Percentiles rank a stretch among this genome's conserved stretches.
These are phyloP conservation scores for Acleris sparsana DNA, from an alignment of 2,888 invertebrate genomes.

Conservation along the genomic window DNA sequence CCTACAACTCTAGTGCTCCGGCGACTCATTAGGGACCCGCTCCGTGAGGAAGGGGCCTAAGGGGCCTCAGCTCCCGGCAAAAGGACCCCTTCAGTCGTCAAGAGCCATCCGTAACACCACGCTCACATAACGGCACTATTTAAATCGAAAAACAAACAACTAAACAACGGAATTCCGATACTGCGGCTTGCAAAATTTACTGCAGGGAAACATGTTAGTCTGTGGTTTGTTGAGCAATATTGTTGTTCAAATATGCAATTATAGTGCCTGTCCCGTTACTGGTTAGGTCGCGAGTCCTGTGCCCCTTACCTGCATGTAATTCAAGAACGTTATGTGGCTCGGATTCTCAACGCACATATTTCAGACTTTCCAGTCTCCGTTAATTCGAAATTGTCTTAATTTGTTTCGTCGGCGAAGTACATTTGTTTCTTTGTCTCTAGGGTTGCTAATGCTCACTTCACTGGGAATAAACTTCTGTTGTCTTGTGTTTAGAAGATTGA, in stretches of 20 bases:
- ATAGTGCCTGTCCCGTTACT: conserved; percentile 46
- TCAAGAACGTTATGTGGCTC: conserved; percentile 56
- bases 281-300: conserved; percentile 56
- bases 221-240: conserved; percentile 43
- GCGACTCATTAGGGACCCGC: conserved; percentile 80
- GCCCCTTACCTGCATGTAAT: conserved; percentile 45
- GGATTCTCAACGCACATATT: conserved; percentile 61
- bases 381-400: conserved; percentile 80
- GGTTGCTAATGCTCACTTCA: conserved; percentile 54
- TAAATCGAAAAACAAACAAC: conserved; percentile 46
- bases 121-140: conserved; percentile 56
- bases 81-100: conserved; percentile 71
- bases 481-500: conserved; percentile 46
- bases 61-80: conserved; percentile 68
- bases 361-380: conserved; percentile 70
- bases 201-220: conserved; percentile 41
- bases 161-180: conserved; percentile 20
- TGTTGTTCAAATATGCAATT: conserved; percentile 42
- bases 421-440: conserved; percentile 61
- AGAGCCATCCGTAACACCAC: conserved; percentile 71
- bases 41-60: conserved; percentile 64
- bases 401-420: conserved; percentile 67
- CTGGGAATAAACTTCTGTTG: conserved; percentile 49
- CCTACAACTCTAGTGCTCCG: conserved; percentile 82
- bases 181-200: conserved; percentile 39